Evolutionary conservation across 2,113 vertebrate genomes (phyloP).

Genomic region (Tretioscincus oriximinensis): DNA sequence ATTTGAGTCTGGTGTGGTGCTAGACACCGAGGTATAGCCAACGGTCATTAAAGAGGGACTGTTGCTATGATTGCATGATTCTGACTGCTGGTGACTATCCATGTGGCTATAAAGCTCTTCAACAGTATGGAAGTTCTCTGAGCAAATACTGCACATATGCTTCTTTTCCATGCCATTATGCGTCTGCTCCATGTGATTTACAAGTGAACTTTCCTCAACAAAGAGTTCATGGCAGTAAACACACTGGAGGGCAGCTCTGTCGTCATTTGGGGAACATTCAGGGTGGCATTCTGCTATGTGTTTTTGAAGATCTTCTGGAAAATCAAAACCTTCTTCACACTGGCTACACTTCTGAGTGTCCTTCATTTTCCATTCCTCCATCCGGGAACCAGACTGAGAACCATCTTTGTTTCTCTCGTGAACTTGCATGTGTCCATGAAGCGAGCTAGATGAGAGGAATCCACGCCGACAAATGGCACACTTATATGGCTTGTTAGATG

Average conservation of each 20-base stretch:
- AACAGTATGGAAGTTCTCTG: constrained; percentile 90
- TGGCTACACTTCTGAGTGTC: constrained; percentile 97
- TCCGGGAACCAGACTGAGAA: constrained; percentile 80
- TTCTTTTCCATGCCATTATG: constrained; percentile 88
- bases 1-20: constrained; percentile 97
- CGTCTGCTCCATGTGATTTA: constrained; percentile 92
- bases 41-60: constrained; percentile 93
- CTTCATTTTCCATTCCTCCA: constrained; percentile 92
- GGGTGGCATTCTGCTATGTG: constrained; percentile 97
- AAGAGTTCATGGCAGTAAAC: constrained; percentile 97
- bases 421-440: constrained; percentile 98
- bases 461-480: constrained; percentile 96
- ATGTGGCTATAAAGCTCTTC: constrained; percentile 96
- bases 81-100: constrained; percentile 94
- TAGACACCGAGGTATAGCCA: constrained; percentile 96
- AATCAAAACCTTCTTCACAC: constrained; percentile 96
- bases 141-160: constrained; percentile 89
- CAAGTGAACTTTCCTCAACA: constrained; percentile 86
- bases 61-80: constrained; percentile 96
- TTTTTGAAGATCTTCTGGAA: constrained; percentile 94
- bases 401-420: constrained; percentile 91
- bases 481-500: constrained; percentile 97
- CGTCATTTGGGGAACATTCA: constrained; percentile 91
- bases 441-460: constrained; percentile 93
- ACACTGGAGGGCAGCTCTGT: constrained; percentile 89